Conservation (phyloP, 2,797 vertebrate species). For the Aldrovandia affinis region DNA sequence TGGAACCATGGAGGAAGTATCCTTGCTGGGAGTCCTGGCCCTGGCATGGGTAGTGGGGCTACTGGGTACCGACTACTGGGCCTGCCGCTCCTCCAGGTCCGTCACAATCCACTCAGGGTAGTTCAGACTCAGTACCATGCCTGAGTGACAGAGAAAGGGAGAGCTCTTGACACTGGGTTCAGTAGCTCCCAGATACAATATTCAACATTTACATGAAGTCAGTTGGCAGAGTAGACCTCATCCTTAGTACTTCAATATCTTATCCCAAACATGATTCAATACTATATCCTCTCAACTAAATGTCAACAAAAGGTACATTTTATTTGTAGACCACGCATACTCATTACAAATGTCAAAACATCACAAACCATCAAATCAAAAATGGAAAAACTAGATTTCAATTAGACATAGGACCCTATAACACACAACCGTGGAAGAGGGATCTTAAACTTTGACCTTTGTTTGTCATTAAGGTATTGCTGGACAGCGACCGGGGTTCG, state of each 20-base stretch:
- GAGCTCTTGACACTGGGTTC: background rate
- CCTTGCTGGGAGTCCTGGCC: conserved; percentile 62
- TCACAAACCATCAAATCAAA: no score
- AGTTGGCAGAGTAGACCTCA: background rate
- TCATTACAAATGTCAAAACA: no score
- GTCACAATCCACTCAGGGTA: conserved; percentile 66
- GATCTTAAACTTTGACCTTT: conserved; percentile 3
- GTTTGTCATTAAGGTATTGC: no score
- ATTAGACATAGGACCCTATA: no score
- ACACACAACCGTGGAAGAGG: no score
- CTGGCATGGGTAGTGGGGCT: conserved; percentile 43
- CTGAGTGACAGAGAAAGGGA: conserved; percentile 45
- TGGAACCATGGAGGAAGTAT: conserved; percentile 63
- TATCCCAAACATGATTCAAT: background rate
- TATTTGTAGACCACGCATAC: no score
- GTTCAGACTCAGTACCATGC: conserved; percentile 62
- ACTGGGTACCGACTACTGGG: conserved; percentile 55
- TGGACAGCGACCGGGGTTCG: no score
- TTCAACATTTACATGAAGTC: background rate
- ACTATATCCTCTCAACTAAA: no score
- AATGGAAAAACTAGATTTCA: no score
- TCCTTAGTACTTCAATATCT: background rate
- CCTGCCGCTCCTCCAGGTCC: conserved; percentile 66
- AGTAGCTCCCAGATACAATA: background rate
- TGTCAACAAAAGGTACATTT: no score